These are phyloP conservation scores for Willowsia nigromaculata DNA, from an alignment of 2,888 invertebrate genomes.

Conservation along the genomic window DNA sequence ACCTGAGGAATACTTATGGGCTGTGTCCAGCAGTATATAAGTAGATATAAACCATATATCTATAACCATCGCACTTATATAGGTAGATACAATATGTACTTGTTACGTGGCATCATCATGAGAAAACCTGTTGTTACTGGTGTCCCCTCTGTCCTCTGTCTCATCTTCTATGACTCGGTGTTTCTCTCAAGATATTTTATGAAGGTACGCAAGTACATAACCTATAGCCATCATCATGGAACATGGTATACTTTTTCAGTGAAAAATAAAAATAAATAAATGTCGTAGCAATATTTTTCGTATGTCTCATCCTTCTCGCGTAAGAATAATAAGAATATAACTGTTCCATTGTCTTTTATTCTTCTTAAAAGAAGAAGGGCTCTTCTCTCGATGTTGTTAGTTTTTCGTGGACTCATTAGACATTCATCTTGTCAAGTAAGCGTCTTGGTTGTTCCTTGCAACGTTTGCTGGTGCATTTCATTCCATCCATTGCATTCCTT, in stretches of 20 bases:
- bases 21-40: constrained; percentile 19
- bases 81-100: neutral
- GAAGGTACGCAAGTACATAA: constrained; percentile 33
- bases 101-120: neutral
- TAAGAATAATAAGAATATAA: constrained; percentile 40
- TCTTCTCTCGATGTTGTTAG: constrained; percentile 26
- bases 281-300: constrained; percentile 55
- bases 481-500: constrained; percentile 19
- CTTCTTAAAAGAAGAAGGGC: constrained; percentile 15
- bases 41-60: neutral
- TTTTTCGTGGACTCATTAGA: constrained; percentile 56
- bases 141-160: constrained; percentile 6
- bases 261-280: constrained; percentile 40
- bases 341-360: constrained; percentile 68
- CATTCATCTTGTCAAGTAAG: constrained; percentile 69
- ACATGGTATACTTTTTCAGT: constrained; percentile 31
- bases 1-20: constrained; percentile 7
- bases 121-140: neutral
- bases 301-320: neutral
- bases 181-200: constrained; percentile 55
- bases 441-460: neutral
- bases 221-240: neutral
- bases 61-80: neutral
- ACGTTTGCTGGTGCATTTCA: constrained; percentile 1
- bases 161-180: neutral